Base-by-base conservation (phyloP, 1,140 invertebrate species). In the Solenopsis invicta region DNA sequence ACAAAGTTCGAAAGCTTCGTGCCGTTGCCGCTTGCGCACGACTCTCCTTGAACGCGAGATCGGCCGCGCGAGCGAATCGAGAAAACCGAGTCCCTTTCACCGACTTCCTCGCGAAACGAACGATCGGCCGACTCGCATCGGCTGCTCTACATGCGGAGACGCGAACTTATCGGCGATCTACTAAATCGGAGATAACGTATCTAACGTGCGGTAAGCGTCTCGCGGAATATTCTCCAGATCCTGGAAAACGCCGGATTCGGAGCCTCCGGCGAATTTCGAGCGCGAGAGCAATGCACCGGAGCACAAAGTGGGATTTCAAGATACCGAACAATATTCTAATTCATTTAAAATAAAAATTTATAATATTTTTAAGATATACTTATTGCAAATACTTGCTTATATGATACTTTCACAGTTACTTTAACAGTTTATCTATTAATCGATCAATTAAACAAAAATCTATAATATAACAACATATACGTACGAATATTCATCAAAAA, bases 21-120 rank as follows among this genome's bases (percentile, higher is more conserved):
- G 41, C 69, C 88, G 75, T 62, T 59, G 37, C 2, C 56, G 61
- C 29, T 75, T 48, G 77, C 72, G 81, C 82, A 64, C 86, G 81
- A 90, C 85, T 94, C 93, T 93, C 94, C 94, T 95, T 95, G 94
- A 94, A 95, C 94, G 93, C 92, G 93, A 93, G 94, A 93, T 91
- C 87, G 85, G 77, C 67, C 80, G 50, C 75, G 56, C 75, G 88
- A 89, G 89, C 52, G 37, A 66, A 66, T 37, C 64, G 64, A 41
- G 56, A 71, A 50, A 72, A 62, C 41, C 41, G 45, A 92, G 92
- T 94, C 88, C 94, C 94, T 95, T 95, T 95, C 94, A 95, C 94
- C 91, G 84, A 80, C 82, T 87, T 89, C 81, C 86, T 82, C 87
- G 89, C 66, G 76, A 87, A 88, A 76, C 78, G 74, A 84, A 10